Evolutionary conservation across 23 tunicate genomes (phyloP).

Genomic region (Phallusia fumigata): DNA sequence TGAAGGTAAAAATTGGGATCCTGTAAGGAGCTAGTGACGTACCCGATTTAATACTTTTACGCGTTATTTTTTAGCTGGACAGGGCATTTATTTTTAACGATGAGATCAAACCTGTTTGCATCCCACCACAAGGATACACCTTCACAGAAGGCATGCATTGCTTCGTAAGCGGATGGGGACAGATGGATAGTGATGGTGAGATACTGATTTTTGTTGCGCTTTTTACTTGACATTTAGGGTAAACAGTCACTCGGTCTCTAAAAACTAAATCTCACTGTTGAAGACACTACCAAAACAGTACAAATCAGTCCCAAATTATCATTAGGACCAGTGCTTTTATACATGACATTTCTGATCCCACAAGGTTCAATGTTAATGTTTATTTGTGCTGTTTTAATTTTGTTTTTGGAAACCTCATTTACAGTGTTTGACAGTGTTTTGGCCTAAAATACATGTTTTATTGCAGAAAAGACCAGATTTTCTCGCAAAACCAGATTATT

Average conservation of each 20-base stretch:
- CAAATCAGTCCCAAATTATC: too few species aligned
- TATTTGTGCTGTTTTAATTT: not conserved
- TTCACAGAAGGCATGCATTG: slow-evolving; percentile 25
- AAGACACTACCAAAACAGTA: too few species aligned
- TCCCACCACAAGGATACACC: slow-evolving; percentile 35
- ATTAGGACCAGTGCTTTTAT: too few species aligned
- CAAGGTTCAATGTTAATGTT: too few species aligned
- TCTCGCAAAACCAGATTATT: too few species aligned
- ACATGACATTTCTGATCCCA: too few species aligned
- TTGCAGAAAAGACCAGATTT: too few species aligned
- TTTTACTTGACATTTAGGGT: too few species aligned
- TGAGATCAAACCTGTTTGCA: slow-evolving; percentile 48
- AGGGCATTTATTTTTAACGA: slow-evolving; percentile 13
- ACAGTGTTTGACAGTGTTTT: not conserved
- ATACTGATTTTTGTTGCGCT: not conserved
- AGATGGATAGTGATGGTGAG: not conserved
- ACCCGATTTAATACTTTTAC: not conserved
- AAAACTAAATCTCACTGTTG: too few species aligned
- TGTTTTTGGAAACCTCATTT: not conserved
- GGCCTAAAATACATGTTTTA: too few species aligned
- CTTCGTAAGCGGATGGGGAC: slow-evolving; percentile 70
- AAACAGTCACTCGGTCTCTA: too few species aligned
- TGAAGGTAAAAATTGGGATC: slow-evolving; percentile 22
- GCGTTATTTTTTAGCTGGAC: slow-evolving; percentile 15
- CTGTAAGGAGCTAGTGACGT: not conserved